Base-by-base conservation (phyloP, 2,888 invertebrate species). In the Agonopterix heracliana region DNA sequence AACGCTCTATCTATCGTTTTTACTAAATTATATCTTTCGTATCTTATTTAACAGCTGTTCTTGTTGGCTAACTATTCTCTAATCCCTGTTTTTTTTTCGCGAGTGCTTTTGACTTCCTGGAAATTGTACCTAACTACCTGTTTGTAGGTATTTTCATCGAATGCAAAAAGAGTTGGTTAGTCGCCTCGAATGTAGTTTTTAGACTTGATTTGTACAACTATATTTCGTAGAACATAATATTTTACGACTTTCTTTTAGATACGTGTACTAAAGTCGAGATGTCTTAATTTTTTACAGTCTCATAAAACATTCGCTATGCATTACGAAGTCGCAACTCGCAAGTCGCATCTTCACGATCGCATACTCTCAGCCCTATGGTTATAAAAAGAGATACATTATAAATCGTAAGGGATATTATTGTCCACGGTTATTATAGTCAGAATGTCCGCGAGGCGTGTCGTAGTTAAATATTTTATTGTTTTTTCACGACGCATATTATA, bases 381-480 rank as follows among this genome's bases (percentile, higher is more conserved):
- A 83, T 82, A 84, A 83, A 80, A 79, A 61, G 64, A 76, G 75
- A 73, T 73, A 78, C 74, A 82, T 82, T 80, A 81, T 81, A 82
- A 82, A 83, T 81, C 72, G 81, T 68, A 74, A 77, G 78, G 71
- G 77, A 74, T 74, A 71, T 26, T 75, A 78, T 74, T 74, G 78
- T 72, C 70, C 71, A 67, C 64, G 69, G 75, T 71, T 66, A 76
- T 79, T 75, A 76, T 67, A 63, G 65, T 64, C 72, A 69, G 74
- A 74, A 77, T 71, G 74, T 65, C 62, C 68, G 72, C 70, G 64
- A 66, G 73, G 75, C 81, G 80, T 79, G 78, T 68, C 75, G 81
- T 76, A 77, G 64, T 82, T 81, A 81, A 81, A 79, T 71, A 56
- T 81, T 83, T 83, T 83, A 83, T 81, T 81, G 81, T 78, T 68